Base-by-base conservation (phyloP, 1,140 invertebrate species). In the Ceratitis capitata region DNA sequence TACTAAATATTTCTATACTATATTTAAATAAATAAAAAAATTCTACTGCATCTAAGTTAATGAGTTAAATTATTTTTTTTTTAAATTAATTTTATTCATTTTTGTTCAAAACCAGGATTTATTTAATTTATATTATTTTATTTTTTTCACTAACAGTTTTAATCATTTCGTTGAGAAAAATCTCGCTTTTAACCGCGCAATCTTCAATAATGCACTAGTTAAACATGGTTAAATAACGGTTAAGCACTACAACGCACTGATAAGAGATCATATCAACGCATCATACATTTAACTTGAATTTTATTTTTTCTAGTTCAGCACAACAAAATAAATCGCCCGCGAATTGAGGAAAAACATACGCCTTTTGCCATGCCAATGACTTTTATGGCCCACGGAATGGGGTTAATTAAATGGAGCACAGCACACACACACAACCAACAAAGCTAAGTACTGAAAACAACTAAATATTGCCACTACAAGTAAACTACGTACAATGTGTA, bases 331-430 rank as follows among this genome's bases (percentile, higher is more conserved):
- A 12, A 19, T 32, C 16, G 16, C 42, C 16, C n/a, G 39, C 56
- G n/a, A 61, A 26, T 26, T 26, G n/a, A n/a, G n/a, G n/a, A n/a
- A n/a, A n/a, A n/a, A n/a, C n/a, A 64, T 12, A 6, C 42, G 32
- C 23, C 69, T 78, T 61, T 47, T 45, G 64, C 69, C 16, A 78
- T 78, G 69, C 69, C 39, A 78, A 42, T 45, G 69, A 45, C 35
- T 45, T 78, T 78, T 45, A 78, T 78, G 69, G 69, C 42, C 69
- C 9, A 26, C n/a, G 69, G 69, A 78, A 78, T 45, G 42, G 32
- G 69, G 69, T 78, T 78, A 78, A 78, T 78, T 78, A 45, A 78
- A 78, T 47, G 19, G 42, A 78, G 39, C 35, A 35, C 39, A 78
- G 9, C 9, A 42, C 39, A n/a, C 23, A n/a, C 56, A 7, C 3